phyloP scores from a whole-genome alignment of 2,797 vertebrate species.

The Rhyacichthys aspro region DNA sequence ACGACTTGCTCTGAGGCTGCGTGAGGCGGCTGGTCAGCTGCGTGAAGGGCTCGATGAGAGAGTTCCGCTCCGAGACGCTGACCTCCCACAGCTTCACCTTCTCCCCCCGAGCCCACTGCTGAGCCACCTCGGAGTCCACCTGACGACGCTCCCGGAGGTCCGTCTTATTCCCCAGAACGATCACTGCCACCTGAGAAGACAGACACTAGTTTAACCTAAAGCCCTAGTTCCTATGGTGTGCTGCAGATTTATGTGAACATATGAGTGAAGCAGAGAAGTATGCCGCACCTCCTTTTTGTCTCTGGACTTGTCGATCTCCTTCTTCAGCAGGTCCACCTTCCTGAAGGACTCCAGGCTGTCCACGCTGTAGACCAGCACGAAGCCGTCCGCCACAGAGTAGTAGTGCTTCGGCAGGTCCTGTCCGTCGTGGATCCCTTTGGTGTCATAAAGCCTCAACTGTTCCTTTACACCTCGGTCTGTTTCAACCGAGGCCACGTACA shows the following conservation, averaged over 20 bases:
- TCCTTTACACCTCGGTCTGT: conserved; percentile 93
- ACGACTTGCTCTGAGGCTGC: conserved; percentile 93
- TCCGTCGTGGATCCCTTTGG: conserved; percentile 86
- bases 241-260: not conserved
- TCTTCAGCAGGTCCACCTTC: conserved; percentile 90
- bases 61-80: conserved; percentile 87
- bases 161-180: conserved; percentile 92
- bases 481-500: conserved; percentile 93
- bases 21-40: conserved; percentile 92
- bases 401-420: conserved; percentile 93
- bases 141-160: conserved; percentile 89
- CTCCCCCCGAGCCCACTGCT: conserved; percentile 92
- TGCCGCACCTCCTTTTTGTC: conserved; percentile 93
- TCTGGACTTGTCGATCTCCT: conserved; percentile 91
- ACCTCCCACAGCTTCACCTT: conserved; percentile 97
- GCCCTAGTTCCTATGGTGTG: too few relatives aligned
- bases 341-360: conserved; percentile 92
- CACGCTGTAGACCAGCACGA: conserved; percentile 92
- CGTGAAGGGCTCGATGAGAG: conserved; percentile 93
- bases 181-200: conserved; percentile 83
- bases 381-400: conserved; percentile 91
- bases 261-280: too few relatives aligned
- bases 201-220: not conserved
- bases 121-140: conserved; percentile 89
- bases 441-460: conserved; percentile 93